A percentile compares a stretch with the other conserved stretches of the same genome.
phyloP scores from a whole-genome alignment of 2,113 vertebrate species.

The Camelus dromedarius region DNA sequence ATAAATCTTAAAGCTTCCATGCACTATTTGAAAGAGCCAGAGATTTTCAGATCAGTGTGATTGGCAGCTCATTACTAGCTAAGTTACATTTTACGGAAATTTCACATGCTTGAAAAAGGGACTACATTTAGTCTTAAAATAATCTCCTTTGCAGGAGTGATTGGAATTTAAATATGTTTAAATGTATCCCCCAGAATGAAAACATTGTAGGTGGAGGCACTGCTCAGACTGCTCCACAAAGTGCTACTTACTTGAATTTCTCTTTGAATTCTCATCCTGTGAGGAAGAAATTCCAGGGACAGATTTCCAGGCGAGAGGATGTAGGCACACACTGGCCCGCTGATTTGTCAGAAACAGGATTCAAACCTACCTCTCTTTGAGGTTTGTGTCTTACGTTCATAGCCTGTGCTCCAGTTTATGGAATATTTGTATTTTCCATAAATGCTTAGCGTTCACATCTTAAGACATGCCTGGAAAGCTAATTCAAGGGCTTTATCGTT shows the following conservation, averaged over 20 bases:
- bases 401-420: background rate
- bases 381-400: background rate
- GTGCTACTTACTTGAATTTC: background rate
- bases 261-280: background rate
- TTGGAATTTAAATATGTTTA: constrained; percentile 38
- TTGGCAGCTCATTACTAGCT: constrained; percentile 32
- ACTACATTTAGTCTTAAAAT: constrained; percentile 55
- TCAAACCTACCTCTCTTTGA: background rate
- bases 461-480: background rate
- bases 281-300: background rate
- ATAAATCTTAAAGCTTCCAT: background rate
- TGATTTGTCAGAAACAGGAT: background rate
- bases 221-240: background rate
- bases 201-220: background rate
- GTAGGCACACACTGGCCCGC: background rate
- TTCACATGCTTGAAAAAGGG: background rate
- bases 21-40: constrained; percentile 32
- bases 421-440: background rate
- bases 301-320: background rate
- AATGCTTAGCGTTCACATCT: background rate
- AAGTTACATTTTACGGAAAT: constrained; percentile 57
- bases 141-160: constrained; percentile 43
- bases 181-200: background rate
- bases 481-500: background rate
- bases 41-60: constrained; percentile 27